Conservation (phyloP, 2,797 vertebrate species). For the Poeciliopsis infans region DNA sequence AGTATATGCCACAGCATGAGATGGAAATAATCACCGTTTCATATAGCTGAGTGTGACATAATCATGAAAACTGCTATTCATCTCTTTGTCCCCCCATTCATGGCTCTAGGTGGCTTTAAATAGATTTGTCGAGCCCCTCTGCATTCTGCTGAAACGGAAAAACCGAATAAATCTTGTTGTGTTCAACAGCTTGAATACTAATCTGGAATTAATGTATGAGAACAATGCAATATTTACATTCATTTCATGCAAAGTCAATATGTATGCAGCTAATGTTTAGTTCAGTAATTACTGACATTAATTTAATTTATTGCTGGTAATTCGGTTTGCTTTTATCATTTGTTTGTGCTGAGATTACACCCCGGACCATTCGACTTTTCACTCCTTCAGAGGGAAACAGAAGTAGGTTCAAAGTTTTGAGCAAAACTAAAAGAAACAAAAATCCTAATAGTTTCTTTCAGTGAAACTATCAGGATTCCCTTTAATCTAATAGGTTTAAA, state of each 20-base stretch:
- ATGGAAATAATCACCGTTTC: slow-evolving; percentile 35
- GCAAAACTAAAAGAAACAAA: background rate
- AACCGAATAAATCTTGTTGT: background rate
- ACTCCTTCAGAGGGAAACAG: background rate
- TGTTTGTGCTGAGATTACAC: slow-evolving; percentile 11
- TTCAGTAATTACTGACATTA: slow-evolving; percentile 23
- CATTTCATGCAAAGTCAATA: slow-evolving; percentile 11
- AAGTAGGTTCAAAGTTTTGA: background rate
- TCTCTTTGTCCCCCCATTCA: slow-evolving; percentile 18
- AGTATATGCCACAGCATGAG: slow-evolving; percentile 28
- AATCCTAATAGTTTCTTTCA: background rate
- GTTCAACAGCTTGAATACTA: slow-evolving; percentile 11
- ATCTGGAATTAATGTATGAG: slow-evolving; percentile 17
- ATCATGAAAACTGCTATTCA: slow-evolving; percentile 43
- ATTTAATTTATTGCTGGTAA: slow-evolving; percentile 18
- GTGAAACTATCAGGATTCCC: too few species aligned
- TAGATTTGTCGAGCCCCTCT: slow-evolving; percentile 21
- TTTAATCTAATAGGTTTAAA: too few species aligned
- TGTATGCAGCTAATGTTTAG: slow-evolving; percentile 5
- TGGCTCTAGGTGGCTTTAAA: slow-evolving; percentile 37
- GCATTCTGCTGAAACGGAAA: slow-evolving; percentile 4
- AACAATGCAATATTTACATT: background rate
- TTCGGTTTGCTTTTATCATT: slow-evolving; percentile 25
- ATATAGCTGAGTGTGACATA: slow-evolving; percentile 39
- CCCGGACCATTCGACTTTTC: background rate